A percentile compares a stretch with the other conserved stretches of the same genome.
phyloP scores from a whole-genome alignment of 64 coral and sea anemone genomes.

The Orbicella faveolata region DNA sequence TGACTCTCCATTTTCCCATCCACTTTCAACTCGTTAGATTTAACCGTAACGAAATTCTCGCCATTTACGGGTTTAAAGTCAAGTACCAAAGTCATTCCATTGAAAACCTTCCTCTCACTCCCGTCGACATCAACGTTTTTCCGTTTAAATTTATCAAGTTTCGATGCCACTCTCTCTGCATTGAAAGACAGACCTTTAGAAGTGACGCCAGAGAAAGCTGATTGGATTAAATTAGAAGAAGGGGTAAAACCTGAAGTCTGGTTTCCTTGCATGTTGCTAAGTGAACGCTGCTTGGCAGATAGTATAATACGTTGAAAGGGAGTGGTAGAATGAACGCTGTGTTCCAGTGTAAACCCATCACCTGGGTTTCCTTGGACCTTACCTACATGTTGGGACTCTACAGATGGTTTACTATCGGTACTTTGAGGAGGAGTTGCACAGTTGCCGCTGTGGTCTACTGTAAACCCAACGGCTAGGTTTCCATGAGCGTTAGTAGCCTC shows the following conservation, averaged over 20 bases:
- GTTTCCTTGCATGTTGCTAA: background rate
- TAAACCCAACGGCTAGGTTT: no score
- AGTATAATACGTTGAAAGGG: no score
- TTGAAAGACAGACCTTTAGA: background rate
- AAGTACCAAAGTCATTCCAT: conserved; percentile 11
- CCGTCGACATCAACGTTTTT: background rate
- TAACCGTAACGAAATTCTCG: background rate
- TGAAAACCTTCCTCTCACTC: conserved; percentile 1
- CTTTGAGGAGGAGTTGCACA: background rate
- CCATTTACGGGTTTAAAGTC: background rate
- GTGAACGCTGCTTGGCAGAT: no score
- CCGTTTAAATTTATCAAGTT: background rate
- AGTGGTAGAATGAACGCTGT: no score
- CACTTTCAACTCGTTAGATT: background rate
- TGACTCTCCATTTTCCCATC: background rate
- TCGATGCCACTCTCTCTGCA: background rate
- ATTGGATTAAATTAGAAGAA: background rate
- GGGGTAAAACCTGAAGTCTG: background rate
- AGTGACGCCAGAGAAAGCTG: no score
- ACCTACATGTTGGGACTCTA: no score
- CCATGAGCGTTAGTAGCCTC: no score
- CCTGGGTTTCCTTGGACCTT: no score
- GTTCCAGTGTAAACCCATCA: no score
- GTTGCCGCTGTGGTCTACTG: no score
- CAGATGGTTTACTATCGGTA: background rate